These are phyloP conservation scores for Agonopterix heracliana DNA, from an alignment of 2,888 invertebrate genomes.

Conservation along the genomic window DNA sequence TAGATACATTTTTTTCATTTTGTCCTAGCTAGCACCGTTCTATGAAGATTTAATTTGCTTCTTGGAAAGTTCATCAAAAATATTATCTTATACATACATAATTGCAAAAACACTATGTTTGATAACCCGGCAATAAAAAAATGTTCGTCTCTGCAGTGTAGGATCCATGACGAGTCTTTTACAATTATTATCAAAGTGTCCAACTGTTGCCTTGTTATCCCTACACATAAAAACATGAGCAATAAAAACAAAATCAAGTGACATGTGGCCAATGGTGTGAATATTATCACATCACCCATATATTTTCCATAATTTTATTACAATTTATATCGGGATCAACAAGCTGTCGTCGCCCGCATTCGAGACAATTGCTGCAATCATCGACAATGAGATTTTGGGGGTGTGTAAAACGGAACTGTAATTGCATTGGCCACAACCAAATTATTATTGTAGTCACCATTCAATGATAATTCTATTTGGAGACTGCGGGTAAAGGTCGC, in stretches of 20 bases:
- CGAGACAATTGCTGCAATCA: slow-evolving; percentile 74
- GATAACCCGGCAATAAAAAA: too few relatives aligned
- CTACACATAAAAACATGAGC: too few relatives aligned
- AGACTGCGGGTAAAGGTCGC: slow-evolving; percentile 54
- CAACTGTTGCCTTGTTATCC: too few relatives aligned
- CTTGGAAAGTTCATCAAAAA: too few relatives aligned
- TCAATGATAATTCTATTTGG: slow-evolving; percentile 62
- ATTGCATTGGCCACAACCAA: slow-evolving; percentile 71
- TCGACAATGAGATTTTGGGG: slow-evolving; percentile 71
- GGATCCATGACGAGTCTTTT: too few relatives aligned
- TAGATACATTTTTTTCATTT: too few relatives aligned
- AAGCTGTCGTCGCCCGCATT: slow-evolving; percentile 70
- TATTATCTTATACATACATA: too few relatives aligned
- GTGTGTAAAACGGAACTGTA: slow-evolving; percentile 61
- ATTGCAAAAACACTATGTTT: too few relatives aligned
- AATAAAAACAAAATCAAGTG: slow-evolving; percentile 1
- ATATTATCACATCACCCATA: slow-evolving; percentile 36
- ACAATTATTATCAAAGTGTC: not conserved
- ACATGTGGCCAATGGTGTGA: slow-evolving; percentile 23
- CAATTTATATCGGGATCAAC: slow-evolving; percentile 65
- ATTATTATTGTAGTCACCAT: slow-evolving; percentile 68
- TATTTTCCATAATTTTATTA: slow-evolving; percentile 56
- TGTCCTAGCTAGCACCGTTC: too few relatives aligned
- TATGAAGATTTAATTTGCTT: too few relatives aligned
- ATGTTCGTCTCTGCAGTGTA: too few relatives aligned